Base-by-base conservation (phyloP, 1,140 invertebrate genomes). In the Conopomorpha cramerella region DNA sequence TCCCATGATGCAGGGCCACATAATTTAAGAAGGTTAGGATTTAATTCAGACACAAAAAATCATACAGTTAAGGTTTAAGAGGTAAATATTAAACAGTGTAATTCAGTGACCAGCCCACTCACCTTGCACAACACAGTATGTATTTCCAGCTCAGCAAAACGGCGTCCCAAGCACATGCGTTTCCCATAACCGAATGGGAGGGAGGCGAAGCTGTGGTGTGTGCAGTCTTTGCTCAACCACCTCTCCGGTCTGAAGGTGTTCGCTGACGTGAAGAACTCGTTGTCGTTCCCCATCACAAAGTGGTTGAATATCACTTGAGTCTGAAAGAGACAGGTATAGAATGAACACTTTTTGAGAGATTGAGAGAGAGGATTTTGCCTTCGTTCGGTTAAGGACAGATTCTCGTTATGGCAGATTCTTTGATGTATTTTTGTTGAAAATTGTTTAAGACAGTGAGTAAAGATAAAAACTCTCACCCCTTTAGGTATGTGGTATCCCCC, bases 401-500 rank as follows among this genome's bases (percentile, higher is more conserved):
- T n/a, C n/a, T n/a, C n/a, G n/a, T n/a, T n/a, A n/a, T n/a, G n/a
- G n/a, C n/a, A n/a, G n/a, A n/a, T n/a, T n/a, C n/a, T n/a, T n/a
- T n/a, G n/a, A n/a, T n/a, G n/a, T n/a, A n/a, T n/a, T n/a, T n/a
- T n/a, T n/a, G n/a, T 23, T 23, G 19, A 10, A 23, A 6, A 23
- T 6, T 23, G 4, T 23, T 23, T 23, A 23, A 6, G 19, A 6
- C 4, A 30, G 30, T 13, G 18, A 3, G 19, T 33, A 29, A 31
- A 10, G 12, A 30, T 15, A 32, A 36, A 16, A 6, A 16, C 19
- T 56, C 82, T 85, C 82, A 95, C 92, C 35, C 91, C 91, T 81
- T 91, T 91, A 8, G 93, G 94, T 47, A 96, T 85, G 40, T 84
- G 82, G 54, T 93, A 95, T 32, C 91, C 91, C 40, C 84, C 83